Percentiles rank a stretch among this genome's conserved stretches.
These are phyloP conservation scores for Glomeris marginata DNA, from an alignment of 2,888 invertebrate genomes.

Conservation along the genomic window DNA sequence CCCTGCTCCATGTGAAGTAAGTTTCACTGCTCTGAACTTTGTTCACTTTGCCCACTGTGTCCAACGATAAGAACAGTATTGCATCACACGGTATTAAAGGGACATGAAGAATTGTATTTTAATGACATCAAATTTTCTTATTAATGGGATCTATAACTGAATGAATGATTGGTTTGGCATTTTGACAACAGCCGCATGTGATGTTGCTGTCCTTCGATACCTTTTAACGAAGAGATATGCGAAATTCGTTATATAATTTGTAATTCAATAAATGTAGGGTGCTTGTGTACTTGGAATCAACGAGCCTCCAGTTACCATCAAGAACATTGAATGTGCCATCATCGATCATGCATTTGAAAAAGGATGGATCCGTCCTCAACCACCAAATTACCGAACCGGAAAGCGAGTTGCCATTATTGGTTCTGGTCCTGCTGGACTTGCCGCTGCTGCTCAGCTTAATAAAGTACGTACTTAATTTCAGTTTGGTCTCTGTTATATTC, in stretches of 20 bases:
- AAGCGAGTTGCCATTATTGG: conserved; percentile 80
- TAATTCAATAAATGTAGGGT: conserved; percentile 38
- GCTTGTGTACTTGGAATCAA: conserved; percentile 94
- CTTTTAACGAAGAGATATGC: background rate
- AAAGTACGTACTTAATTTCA: conserved; percentile 36
- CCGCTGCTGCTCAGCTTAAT: conserved; percentile 93
- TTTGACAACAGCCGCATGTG: no score
- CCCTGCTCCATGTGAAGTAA: conserved; percentile 79
- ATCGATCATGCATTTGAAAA: conserved; percentile 95
- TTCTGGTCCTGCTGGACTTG: conserved; percentile 75
- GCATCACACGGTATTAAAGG: background rate
- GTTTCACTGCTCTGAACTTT: background rate
- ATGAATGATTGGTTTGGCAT: no score
- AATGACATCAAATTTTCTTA: no score
- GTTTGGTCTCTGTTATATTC: background rate
- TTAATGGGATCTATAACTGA: no score
- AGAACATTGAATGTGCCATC: conserved; percentile 97
- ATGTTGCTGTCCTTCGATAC: no score
- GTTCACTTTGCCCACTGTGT: background rate
- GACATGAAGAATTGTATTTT: background rate
- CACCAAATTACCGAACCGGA: conserved; percentile 57
- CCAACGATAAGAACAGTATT: background rate
- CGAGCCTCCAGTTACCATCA: conserved; percentile 93
- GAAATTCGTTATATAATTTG: background rate
- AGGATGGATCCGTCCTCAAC: conserved; percentile 80